Conservation (phyloP, 2,888 invertebrate species). For the Gymnosoma rotundatum region DNA sequence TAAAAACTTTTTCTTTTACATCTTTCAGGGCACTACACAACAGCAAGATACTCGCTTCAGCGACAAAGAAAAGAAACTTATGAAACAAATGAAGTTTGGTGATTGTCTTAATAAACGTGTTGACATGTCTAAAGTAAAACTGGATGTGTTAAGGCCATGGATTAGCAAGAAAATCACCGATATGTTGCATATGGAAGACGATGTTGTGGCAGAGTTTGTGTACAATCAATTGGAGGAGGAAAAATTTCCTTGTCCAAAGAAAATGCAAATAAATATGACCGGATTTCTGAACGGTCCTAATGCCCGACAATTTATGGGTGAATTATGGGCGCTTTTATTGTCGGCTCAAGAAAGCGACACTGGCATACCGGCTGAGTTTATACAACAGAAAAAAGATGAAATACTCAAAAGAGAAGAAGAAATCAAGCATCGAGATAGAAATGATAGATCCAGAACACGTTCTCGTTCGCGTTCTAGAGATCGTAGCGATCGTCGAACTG, state of each 20-base stretch:
- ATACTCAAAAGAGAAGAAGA: conserved; percentile 89
- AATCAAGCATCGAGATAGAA: conserved; percentile 76
- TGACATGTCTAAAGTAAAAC: conserved; percentile 98
- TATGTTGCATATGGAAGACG: conserved; percentile 98
- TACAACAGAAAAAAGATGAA: conserved; percentile 98
- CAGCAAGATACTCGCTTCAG: conserved; percentile 99
- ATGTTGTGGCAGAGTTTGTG: conserved; percentile 99
- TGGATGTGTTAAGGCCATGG: conserved; percentile 99
- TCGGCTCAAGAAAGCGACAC: conserved; percentile 97
- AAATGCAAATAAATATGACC: conserved; percentile 99
- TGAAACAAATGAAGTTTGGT: conserved; percentile 99
- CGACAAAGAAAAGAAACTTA: conserved; percentile 99
- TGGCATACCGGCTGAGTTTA: conserved; percentile 96
- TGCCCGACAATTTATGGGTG: conserved; percentile 98
- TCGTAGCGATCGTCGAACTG: conserved; percentile 69
- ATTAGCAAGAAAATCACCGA: conserved; percentile 98
- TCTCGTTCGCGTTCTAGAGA: conserved; percentile 73
- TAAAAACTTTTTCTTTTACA: background rate
- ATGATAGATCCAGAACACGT: conserved; percentile 78
- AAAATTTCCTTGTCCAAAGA: conserved; percentile 97
- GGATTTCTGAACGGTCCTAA: conserved; percentile 99
- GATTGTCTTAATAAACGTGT: conserved; percentile 97
- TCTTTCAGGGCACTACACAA: conserved; percentile 94
- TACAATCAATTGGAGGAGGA: conserved; percentile 98
- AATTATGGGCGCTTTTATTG: conserved; percentile 96